phyloP scores from a whole-genome alignment of 2,113 vertebrate genomes.

The Rhinichthys klamathensis region DNA sequence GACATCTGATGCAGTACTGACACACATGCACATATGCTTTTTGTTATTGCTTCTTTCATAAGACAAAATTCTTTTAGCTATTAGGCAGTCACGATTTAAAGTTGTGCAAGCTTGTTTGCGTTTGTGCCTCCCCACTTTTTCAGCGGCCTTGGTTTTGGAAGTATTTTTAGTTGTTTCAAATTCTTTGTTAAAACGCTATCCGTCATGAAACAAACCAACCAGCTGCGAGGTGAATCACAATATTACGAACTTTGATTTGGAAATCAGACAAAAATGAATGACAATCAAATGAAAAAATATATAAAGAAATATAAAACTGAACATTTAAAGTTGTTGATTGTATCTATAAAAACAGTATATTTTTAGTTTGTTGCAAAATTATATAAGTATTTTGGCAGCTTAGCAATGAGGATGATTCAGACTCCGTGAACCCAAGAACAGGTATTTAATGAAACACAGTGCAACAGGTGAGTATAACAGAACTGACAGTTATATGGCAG shows the following conservation, averaged over 20 bases:
- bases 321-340: too few relatives aligned
- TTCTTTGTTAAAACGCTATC: background rate
- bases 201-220: background rate
- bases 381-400: too few relatives aligned
- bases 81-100: background rate
- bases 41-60: background rate
- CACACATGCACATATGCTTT: slow-evolving; percentile 18
- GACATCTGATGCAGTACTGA: slow-evolving; percentile 26
- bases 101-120: background rate
- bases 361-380: too few relatives aligned
- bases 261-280: background rate
- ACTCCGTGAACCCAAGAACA: too few relatives aligned
- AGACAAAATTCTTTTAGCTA: background rate
- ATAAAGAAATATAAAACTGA: too few relatives aligned
- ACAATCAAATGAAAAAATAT: background rate
- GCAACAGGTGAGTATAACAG: too few relatives aligned
- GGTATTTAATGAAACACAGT: too few relatives aligned
- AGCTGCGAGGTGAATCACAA: background rate
- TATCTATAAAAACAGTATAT: too few relatives aligned
- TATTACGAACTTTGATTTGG: background rate
- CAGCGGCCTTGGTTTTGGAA: background rate
- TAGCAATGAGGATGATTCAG: too few relatives aligned
- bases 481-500: too few relatives aligned
- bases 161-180: background rate
- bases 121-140: background rate